Evolutionary conservation across 2,888 invertebrate genomes (phyloP).

Genomic region (Caenorhabditis sp.): DNA sequence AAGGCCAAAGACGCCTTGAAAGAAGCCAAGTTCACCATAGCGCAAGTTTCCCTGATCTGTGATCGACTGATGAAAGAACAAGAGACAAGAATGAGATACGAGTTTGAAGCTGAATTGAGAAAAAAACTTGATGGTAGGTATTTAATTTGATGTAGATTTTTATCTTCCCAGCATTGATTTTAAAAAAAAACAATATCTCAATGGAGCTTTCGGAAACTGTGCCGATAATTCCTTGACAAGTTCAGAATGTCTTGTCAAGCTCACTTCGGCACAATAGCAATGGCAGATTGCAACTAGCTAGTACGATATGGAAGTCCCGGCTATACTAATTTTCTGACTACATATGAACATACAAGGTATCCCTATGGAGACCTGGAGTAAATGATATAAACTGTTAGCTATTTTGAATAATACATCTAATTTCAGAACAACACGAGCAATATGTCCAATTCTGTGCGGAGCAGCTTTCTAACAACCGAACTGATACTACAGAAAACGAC

Average conservation of each 20-base stretch:
- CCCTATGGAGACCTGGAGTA: no score
- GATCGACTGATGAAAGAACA: slow-evolving; percentile 95
- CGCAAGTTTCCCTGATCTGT: slow-evolving; percentile 89
- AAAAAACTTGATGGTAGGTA: slow-evolving; percentile 82
- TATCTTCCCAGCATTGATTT: no score
- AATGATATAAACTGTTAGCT: no score
- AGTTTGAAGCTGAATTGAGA: slow-evolving; percentile 91
- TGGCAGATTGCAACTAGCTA: slow-evolving; percentile 29
- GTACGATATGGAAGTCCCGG: background rate
- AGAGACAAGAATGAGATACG: slow-evolving; percentile 89
- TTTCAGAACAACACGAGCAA: slow-evolving; percentile 92
- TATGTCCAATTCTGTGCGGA: slow-evolving; percentile 98
- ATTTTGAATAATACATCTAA: background rate
- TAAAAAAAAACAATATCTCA: background rate
- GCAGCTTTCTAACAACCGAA: slow-evolving; percentile 78
- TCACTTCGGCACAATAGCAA: slow-evolving; percentile 22
- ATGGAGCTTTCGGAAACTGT: background rate
- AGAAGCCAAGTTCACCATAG: background rate
- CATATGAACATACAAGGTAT: no score
- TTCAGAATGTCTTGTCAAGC: slow-evolving; percentile 13
- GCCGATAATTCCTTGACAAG: slow-evolving; percentile 22
- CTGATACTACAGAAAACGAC: slow-evolving; percentile 24
- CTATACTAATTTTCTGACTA: slow-evolving; percentile 27
- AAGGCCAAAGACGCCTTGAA: background rate
- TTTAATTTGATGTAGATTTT: no score